Conservation (phyloP, 2,888 invertebrate genomes). For the Hemicrepidius hirtus region DNA sequence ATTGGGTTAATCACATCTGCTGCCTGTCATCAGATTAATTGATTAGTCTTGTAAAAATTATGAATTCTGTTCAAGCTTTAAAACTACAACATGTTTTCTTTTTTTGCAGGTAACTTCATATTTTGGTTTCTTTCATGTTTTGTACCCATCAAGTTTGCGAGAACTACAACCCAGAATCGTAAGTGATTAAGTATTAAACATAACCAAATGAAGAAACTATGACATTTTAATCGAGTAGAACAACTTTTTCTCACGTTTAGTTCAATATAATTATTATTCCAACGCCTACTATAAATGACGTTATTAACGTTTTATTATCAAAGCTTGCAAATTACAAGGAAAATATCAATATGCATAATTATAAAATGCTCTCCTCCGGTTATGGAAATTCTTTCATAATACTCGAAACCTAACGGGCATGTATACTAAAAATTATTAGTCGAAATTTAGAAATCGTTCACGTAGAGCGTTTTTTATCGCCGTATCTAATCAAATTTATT, state of each 20-base stretch:
- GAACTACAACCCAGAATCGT: background rate
- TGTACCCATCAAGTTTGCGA: background rate
- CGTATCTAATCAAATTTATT: slow-evolving; percentile 40
- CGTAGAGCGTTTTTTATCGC: slow-evolving; percentile 40
- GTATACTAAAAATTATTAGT: slow-evolving; percentile 14
- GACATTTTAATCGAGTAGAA: slow-evolving; percentile 1
- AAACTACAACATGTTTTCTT: slow-evolving; percentile 19
- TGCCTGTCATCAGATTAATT: slow-evolving; percentile 18
- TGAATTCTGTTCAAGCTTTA: background rate
- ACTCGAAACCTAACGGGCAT: background rate
- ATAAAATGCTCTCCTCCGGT: background rate
- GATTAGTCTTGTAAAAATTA: slow-evolving; percentile 19
- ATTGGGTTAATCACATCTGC: slow-evolving; percentile 21
- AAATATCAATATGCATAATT: background rate
- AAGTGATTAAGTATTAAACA: background rate
- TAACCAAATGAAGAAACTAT: background rate
- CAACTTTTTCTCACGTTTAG: background rate
- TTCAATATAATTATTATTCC: no score
- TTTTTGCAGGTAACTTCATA: slow-evolving; percentile 20
- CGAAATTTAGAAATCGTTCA: slow-evolving; percentile 41
- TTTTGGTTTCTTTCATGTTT: background rate
- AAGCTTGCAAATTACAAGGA: no score
- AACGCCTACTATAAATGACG: no score
- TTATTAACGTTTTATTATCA: no score
- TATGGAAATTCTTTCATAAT: slow-evolving; percentile 8